phyloP scores from a whole-genome alignment of 2,888 invertebrate species.

The Hydropsyche betteni region DNA sequence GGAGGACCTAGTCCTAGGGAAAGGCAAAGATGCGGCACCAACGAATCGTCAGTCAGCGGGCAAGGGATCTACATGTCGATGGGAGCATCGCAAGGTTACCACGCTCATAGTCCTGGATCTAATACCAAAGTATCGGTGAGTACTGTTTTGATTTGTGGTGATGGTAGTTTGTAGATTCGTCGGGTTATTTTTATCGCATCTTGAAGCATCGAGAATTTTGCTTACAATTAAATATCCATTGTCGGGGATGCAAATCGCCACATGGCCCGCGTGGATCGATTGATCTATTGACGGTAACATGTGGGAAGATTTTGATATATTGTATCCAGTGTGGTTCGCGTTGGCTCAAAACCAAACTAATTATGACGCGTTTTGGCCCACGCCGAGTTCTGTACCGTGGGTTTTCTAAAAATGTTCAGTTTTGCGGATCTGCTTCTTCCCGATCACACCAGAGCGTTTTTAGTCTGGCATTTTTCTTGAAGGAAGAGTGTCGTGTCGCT shows the following conservation, averaged over 20 bases:
- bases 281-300: too few relatives aligned
- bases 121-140: conserved; percentile 72
- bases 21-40: conserved; percentile 62
- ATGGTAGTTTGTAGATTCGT: too few relatives aligned
- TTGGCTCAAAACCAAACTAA: conserved; percentile 32
- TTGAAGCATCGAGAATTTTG: too few relatives aligned
- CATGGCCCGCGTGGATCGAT: too few relatives aligned
- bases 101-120: conserved; percentile 67
- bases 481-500: background rate
- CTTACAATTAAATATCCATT: background rate
- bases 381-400: conserved; percentile 2
- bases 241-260: too few relatives aligned
- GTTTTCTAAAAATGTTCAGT: conserved; percentile 27
- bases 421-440: background rate
- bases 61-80: conserved; percentile 67
- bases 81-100: conserved; percentile 63
- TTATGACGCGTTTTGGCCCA: conserved; percentile 33
- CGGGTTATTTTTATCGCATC: too few relatives aligned
- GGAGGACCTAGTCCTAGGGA: conserved; percentile 64
- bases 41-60: conserved; percentile 58
- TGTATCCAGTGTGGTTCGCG: background rate
- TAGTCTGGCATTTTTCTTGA: background rate
- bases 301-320: too few relatives aligned
- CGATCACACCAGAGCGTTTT: background rate
- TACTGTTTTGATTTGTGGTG: conserved; percentile 40